Conservation (phyloP, 2,113 vertebrate species). For the Megalops atlanticus region DNA sequence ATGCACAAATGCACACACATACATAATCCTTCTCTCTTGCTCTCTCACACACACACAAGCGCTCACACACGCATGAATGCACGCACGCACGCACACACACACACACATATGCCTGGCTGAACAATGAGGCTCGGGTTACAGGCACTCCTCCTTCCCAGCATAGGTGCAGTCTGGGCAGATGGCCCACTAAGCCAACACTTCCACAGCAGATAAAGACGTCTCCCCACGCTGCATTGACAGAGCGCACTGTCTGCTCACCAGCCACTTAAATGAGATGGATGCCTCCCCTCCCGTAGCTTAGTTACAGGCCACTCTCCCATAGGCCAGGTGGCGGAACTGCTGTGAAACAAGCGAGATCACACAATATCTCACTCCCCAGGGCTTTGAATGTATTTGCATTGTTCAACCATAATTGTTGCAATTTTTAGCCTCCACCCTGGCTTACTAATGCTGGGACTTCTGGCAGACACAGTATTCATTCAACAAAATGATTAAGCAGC, state of each 20-base stretch:
- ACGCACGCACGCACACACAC: slow-evolving; percentile 26
- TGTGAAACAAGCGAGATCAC: background rate
- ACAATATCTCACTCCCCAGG: background rate
- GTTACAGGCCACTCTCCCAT: slow-evolving; percentile 33
- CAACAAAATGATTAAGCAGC: background rate
- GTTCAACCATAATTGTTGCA: background rate
- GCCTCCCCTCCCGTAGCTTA: slow-evolving; percentile 47
- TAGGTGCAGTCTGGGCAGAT: slow-evolving; percentile 53
- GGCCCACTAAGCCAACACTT: slow-evolving; percentile 53
- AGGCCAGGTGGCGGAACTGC: slow-evolving; percentile 56
- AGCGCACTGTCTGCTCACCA: slow-evolving; percentile 45
- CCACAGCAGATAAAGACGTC: slow-evolving; percentile 62
- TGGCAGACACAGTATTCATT: background rate
- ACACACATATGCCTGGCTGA: slow-evolving; percentile 4
- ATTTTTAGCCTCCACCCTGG: background rate
- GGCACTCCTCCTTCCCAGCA: background rate
- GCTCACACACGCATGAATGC: no score
- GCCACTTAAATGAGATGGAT: slow-evolving; percentile 55
- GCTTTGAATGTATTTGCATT: background rate
- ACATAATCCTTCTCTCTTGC: background rate
- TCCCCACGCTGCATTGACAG: slow-evolving; percentile 45
- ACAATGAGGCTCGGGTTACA: slow-evolving; percentile 17
- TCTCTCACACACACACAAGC: no score
- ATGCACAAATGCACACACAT: background rate
- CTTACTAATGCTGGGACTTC: background rate